phyloP scores from a whole-genome alignment of 2,888 invertebrate genomes.

The Netelia inedita region DNA sequence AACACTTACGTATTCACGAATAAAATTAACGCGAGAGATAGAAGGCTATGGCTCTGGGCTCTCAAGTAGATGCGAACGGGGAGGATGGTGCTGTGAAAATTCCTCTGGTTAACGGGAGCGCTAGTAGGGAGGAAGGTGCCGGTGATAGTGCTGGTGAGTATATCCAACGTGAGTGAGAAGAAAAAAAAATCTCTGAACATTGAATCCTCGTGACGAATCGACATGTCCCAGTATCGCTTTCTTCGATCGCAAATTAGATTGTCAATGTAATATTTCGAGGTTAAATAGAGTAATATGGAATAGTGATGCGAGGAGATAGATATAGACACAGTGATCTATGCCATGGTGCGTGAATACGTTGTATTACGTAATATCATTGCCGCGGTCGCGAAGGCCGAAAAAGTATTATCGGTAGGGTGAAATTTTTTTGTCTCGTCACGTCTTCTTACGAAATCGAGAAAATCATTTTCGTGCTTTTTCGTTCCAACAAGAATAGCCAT shows the following conservation, averaged over 20 bases:
- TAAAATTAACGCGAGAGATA: constrained; percentile 28
- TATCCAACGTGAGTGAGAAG: background rate
- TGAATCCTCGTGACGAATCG: background rate
- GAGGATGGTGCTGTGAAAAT: constrained; percentile 82
- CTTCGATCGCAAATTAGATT: background rate
- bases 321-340: constrained; percentile 37
- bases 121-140: constrained; percentile 60
- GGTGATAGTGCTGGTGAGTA: constrained; percentile 63
- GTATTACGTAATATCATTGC: constrained; percentile 63
- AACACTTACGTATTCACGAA: background rate
- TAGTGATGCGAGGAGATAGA: constrained; percentile 26
- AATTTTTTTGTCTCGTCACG: background rate
- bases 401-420: background rate
- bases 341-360: constrained; percentile 42
- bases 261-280: constrained; percentile 33
- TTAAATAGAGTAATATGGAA: constrained; percentile 37
- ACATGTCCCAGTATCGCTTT: background rate
- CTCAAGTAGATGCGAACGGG: constrained; percentile 83
- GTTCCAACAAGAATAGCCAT: background rate
- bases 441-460: background rate
- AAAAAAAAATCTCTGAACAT: background rate
- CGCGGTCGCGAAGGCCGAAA: background rate
- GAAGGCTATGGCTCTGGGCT: constrained; percentile 83
- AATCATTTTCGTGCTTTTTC: constrained; percentile 31
- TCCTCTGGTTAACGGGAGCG: constrained; percentile 79